These are phyloP conservation scores for Zaprionus vittiger DNA, from an alignment of 1,140 invertebrate species.

Conservation along the genomic window DNA sequence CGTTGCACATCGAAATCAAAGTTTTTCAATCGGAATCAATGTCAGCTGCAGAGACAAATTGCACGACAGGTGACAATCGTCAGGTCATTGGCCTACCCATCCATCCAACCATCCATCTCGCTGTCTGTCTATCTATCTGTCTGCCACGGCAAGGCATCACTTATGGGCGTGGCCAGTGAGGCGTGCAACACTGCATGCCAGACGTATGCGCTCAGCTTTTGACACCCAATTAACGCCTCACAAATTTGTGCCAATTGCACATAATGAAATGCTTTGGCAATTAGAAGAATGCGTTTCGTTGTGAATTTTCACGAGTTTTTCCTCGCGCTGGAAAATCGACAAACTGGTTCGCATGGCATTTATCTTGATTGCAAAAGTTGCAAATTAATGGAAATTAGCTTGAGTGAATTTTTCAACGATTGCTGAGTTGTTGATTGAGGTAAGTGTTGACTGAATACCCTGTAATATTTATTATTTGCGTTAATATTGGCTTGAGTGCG, in stretches of 20 bases:
- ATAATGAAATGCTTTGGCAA: slow-evolving; percentile 25
- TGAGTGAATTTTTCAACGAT: neutral
- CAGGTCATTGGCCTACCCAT: slow-evolving; percentile 47
- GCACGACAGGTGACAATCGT: slow-evolving; percentile 30
- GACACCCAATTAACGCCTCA: slow-evolving; percentile 61
- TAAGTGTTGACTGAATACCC: neutral
- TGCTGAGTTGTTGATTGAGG: neutral
- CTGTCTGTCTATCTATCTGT: neutral
- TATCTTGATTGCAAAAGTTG: slow-evolving; percentile 2
- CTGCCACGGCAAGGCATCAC: neutral
- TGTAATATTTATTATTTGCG: neutral
- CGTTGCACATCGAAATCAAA: slow-evolving; percentile 37
- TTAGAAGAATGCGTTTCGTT: slow-evolving; percentile 21
- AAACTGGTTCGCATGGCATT: neutral
- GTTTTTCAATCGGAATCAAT: slow-evolving; percentile 67
- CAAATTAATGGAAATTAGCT: slow-evolving; percentile 2
- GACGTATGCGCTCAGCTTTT: slow-evolving; percentile 42
- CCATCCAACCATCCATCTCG: neutral
- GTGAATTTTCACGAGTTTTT: slow-evolving; percentile 31
- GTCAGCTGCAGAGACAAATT: slow-evolving; percentile 59
- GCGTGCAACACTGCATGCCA: slow-evolving; percentile 39
- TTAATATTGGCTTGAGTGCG: too few species aligned
- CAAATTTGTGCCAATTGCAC: slow-evolving; percentile 35
- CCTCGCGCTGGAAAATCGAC: slow-evolving; percentile 6
- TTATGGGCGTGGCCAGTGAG: slow-evolving; percentile 51